Conservation (phyloP, 2,797 vertebrate genomes). For the Schizothorax lantsangensis region DNA sequence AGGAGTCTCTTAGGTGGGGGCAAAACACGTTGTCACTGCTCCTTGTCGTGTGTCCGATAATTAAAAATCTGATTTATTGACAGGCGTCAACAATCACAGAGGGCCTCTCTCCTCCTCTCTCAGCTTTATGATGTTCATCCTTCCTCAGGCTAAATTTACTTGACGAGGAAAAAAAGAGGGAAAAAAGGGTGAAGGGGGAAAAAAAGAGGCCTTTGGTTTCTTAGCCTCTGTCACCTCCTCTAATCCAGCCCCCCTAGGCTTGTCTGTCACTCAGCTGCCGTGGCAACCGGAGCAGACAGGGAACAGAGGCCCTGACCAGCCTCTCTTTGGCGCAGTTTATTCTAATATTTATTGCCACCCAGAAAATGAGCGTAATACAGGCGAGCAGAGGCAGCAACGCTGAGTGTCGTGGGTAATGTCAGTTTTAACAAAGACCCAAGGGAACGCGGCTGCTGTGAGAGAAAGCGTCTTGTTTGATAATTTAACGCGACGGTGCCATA, state of each 20-base stretch:
- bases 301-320: conserved; percentile 81
- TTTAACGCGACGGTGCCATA: conserved; percentile 48
- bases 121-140: conserved; percentile 78
- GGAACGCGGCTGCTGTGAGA: conserved; percentile 57
- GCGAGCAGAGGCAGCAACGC: conserved; percentile 61
- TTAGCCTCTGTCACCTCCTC: conserved; percentile 62
- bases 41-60: conserved; percentile 87
- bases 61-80: conserved; percentile 92
- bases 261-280: conserved; percentile 86
- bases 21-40: conserved; percentile 75
- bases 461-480: conserved; percentile 47
- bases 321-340: conserved; percentile 83
- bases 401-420: conserved; percentile 74
- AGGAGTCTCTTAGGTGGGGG: conserved; percentile 17
- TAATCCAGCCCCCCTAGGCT: conserved; percentile 69
- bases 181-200: conserved; percentile 28
- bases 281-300: conserved; percentile 83
- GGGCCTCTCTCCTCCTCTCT: conserved; percentile 63
- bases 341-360: conserved; percentile 88
- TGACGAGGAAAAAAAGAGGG: conserved; percentile 73
- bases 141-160: conserved; percentile 88
- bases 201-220: conserved; percentile 63
- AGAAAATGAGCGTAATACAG: conserved; percentile 84
- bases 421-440: conserved; percentile 72
- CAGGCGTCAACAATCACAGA: conserved; percentile 77